These are phyloP conservation scores for Bubalus kerabau DNA, from an alignment of 2,113 vertebrate species.

Conservation along the genomic window DNA sequence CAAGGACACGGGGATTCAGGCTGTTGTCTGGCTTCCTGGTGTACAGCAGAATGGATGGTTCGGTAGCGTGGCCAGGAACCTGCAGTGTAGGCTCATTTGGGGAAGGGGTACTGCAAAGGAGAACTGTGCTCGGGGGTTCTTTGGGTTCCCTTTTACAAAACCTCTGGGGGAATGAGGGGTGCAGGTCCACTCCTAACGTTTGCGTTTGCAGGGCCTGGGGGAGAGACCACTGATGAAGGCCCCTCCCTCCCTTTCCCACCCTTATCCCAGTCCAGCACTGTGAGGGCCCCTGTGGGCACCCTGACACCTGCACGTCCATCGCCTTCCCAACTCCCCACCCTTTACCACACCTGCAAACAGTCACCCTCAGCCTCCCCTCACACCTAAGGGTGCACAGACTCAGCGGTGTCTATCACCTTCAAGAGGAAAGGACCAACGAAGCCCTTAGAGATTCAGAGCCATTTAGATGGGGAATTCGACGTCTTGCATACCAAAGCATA, in stretches of 20 bases:
- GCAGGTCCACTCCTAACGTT: background rate
- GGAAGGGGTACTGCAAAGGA: background rate
- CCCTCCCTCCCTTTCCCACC: rapidly evolving
- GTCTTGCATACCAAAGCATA: background rate
- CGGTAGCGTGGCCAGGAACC: background rate
- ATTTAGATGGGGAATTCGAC: background rate
- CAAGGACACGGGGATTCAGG: background rate
- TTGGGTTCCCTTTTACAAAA: background rate
- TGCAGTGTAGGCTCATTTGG: no score
- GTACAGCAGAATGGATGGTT: background rate
- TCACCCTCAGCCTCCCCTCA: background rate
- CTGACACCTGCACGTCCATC: background rate
- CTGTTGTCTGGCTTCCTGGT: background rate
- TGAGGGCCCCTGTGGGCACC: background rate
- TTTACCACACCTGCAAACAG: background rate
- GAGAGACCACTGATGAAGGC: background rate
- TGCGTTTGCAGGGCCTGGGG: background rate
- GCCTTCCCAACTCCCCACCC: background rate
- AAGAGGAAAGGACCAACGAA: background rate
- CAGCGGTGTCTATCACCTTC: background rate
- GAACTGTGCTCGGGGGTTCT: background rate
- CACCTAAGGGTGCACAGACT: background rate
- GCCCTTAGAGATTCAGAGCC: background rate
- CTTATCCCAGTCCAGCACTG: background rate
- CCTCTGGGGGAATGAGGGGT: background rate